Evolutionary conservation across 2,888 invertebrate species (phyloP).

Genomic region (Tridacna crocea): DNA sequence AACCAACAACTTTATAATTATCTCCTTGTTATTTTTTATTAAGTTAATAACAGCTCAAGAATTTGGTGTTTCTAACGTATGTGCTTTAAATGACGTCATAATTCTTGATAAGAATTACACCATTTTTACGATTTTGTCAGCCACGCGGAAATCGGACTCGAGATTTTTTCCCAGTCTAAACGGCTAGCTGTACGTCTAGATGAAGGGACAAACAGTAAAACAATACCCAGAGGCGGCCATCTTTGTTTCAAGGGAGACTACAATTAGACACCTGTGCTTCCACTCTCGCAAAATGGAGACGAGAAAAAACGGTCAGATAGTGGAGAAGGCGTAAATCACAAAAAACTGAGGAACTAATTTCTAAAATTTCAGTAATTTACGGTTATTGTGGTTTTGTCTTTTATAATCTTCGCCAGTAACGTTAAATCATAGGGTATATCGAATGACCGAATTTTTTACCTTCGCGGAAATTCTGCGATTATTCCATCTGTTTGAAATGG

Average conservation of each 20-base stretch:
- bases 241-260: slow-evolving; percentile 8
- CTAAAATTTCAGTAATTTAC: slow-evolving; percentile 27
- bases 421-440: slow-evolving; percentile 22
- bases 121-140: too few species aligned
- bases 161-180: too few species aligned
- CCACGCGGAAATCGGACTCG: too few species aligned
- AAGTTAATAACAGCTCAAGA: too few species aligned
- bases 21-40: too few species aligned
- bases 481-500: slow-evolving; percentile 27
- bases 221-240: slow-evolving; percentile 1
- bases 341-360: slow-evolving; percentile 18
- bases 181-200: too few species aligned
- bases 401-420: slow-evolving; percentile 18
- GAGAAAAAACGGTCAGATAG: slow-evolving; percentile 15
- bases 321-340: slow-evolving; percentile 12
- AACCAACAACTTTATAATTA: too few species aligned
- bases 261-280: slow-evolving; percentile 27
- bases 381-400: slow-evolving; percentile 20
- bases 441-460: not conserved
- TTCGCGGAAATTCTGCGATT: slow-evolving; percentile 19
- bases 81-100: too few species aligned
- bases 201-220: slow-evolving; percentile 9
- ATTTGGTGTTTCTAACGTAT: too few species aligned
- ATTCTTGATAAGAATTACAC: too few species aligned
- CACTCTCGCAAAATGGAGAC: not conserved